Evolutionary conservation across 2,113 vertebrate species (phyloP).

Genomic region (Desmodus rotundus): DNA sequence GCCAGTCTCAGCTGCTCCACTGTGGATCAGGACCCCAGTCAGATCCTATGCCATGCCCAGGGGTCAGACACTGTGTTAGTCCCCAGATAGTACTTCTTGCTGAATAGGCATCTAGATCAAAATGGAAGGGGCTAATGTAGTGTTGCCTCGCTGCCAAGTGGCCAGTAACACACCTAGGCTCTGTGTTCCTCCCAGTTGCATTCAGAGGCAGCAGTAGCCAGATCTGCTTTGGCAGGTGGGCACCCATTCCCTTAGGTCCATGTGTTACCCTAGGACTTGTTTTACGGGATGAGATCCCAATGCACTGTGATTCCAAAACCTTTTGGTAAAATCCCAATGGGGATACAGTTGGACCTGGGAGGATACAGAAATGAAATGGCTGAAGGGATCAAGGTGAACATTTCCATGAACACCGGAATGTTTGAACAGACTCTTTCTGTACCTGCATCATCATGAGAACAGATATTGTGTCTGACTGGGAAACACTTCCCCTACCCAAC

Average conservation of each 20-base stretch:
- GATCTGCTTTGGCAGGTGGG: not conserved
- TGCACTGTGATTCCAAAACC: not conserved
- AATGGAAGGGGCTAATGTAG: not conserved
- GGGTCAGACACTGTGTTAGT: not conserved
- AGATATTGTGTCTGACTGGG: not conserved
- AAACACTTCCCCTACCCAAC: not conserved
- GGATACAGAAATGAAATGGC: not conserved
- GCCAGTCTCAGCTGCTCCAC: not conserved
- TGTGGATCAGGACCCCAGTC: not conserved
- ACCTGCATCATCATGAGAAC: not conserved
- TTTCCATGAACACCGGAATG: not conserved
- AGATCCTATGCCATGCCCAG: not conserved
- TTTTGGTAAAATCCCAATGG: not conserved
- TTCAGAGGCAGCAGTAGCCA: not conserved
- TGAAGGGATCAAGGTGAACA: not conserved
- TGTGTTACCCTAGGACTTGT: not conserved
- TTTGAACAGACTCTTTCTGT: not conserved
- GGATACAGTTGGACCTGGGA: not conserved
- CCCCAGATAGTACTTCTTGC: not conserved
- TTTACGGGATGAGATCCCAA: too few relatives aligned
- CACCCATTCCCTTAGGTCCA: not conserved
- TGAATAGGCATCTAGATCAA: not conserved
- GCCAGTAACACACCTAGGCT: not conserved
- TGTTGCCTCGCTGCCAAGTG: not conserved
- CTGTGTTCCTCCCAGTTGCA: not conserved